Percentiles rank a stretch among this genome's conserved stretches.
phyloP scores from a whole-genome alignment of 2,113 vertebrate species.

The Mixornis gularis region DNA sequence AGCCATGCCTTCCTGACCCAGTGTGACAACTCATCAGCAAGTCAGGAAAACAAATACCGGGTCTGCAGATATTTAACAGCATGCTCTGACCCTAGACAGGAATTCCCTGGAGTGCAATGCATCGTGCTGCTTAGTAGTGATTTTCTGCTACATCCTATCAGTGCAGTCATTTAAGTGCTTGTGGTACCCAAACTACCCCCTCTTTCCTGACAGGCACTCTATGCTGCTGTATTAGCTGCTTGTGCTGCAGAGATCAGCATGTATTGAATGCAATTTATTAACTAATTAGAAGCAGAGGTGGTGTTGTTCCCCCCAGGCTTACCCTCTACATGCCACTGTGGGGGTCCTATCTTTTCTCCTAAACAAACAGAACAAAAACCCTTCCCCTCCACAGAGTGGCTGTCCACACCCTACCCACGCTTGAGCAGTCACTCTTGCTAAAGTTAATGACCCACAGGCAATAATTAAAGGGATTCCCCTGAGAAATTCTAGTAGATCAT shows the following conservation, averaged over 20 bases:
- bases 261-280: not conserved
- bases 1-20: not conserved
- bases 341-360: not conserved
- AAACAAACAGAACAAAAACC: not conserved
- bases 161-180: not conserved
- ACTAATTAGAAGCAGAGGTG: not conserved
- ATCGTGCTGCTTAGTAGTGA: not conserved
- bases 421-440: not conserved
- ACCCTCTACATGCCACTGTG: not conserved
- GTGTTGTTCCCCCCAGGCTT: not conserved
- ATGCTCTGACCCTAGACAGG: not conserved
- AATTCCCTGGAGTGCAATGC: not conserved
- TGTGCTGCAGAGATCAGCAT: not conserved
- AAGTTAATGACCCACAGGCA: not conserved
- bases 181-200: not conserved
- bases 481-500: not conserved
- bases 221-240: not conserved
- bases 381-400: not conserved
- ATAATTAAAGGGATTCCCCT: slow-evolving; percentile 5
- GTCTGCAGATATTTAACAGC: not conserved
- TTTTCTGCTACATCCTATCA: not conserved
- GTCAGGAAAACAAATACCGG: not conserved
- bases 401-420: not conserved
- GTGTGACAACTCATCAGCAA: not conserved
- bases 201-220: not conserved